A percentile compares a stretch with the other conserved stretches of the same genome.
Conservation (phyloP, 2,888 invertebrate genomes). For the Thymelicus acteon region DNA sequence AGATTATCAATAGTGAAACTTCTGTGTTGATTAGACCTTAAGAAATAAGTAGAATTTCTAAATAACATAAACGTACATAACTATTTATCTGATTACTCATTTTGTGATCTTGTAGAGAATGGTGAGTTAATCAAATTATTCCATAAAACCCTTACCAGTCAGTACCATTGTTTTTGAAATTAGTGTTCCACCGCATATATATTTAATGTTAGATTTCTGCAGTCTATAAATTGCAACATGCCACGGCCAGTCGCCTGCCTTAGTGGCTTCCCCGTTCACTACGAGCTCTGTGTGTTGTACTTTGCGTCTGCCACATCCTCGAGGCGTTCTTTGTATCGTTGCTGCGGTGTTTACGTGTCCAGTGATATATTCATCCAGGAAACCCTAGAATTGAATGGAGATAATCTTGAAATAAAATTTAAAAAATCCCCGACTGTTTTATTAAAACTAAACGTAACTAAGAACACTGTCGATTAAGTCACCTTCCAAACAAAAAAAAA, state of each 20-base stretch:
- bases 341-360: slow-evolving; percentile 47
- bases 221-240: slow-evolving; percentile 63
- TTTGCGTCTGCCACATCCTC: slow-evolving; percentile 57
- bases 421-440: too few relatives aligned
- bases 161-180: slow-evolving; percentile 56
- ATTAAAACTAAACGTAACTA: too few relatives aligned
- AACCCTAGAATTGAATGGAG: slow-evolving; percentile 10
- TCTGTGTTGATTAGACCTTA: too few relatives aligned
- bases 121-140: too few relatives aligned
- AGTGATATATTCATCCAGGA: slow-evolving; percentile 1
- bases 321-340: slow-evolving; percentile 39
- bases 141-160: slow-evolving; percentile 52
- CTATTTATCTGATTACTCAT: too few relatives aligned
- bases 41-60: too few relatives aligned
- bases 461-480: too few relatives aligned
- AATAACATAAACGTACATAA: too few relatives aligned
- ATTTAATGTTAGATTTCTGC: slow-evolving; percentile 50
- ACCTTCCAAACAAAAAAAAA: too few relatives aligned
- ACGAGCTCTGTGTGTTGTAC: slow-evolving; percentile 58
- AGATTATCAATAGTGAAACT: too few relatives aligned
- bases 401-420: neutral
- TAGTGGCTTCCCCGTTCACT: slow-evolving; percentile 56
- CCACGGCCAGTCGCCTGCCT: slow-evolving; percentile 72
- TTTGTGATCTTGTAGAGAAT: too few relatives aligned
- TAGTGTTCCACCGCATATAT: slow-evolving; percentile 67